phyloP scores from a whole-genome alignment of 2,888 invertebrate species.

The Zygaena filipendulae region DNA sequence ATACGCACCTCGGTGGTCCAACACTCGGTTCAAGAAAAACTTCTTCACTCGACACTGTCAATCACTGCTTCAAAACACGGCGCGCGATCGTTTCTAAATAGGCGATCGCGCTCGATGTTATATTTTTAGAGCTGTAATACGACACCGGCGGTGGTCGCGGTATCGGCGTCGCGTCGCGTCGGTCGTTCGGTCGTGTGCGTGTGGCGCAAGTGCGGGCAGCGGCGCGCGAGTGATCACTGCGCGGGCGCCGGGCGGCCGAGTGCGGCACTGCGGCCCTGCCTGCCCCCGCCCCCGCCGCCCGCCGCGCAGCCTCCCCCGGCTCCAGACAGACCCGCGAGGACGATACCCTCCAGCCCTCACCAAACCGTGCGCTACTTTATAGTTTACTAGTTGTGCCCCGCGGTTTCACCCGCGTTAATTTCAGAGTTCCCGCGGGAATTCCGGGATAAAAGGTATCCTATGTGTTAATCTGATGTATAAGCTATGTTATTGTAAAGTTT shows the following conservation, averaged over 20 bases:
- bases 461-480: too few species aligned
- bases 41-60: slow-evolving; percentile 65
- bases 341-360: slow-evolving; percentile 39
- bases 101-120: slow-evolving; percentile 62
- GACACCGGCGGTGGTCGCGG: slow-evolving; percentile 65
- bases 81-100: slow-evolving; percentile 63
- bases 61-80: slow-evolving; percentile 66
- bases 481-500: too few species aligned
- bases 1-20: slow-evolving; percentile 48
- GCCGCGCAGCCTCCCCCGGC: slow-evolving; percentile 13
- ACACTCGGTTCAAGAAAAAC: slow-evolving; percentile 33
- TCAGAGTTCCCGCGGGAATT: too few species aligned
- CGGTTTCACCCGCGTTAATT: too few species aligned
- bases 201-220: slow-evolving; percentile 37
- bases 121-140: slow-evolving; percentile 67
- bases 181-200: slow-evolving; percentile 50
- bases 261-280: slow-evolving; percentile 5
- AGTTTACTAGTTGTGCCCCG: too few species aligned
- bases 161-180: too few species aligned
- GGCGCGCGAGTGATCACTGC: slow-evolving; percentile 62
- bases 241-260: slow-evolving; percentile 20
- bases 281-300: slow-evolving; percentile 12
- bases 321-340: slow-evolving; percentile 39
- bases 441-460: too few species aligned
- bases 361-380: too few species aligned